Evolutionary conservation across 2,797 vertebrate species (phyloP).

Genomic region (Masticophis lateralis): DNA sequence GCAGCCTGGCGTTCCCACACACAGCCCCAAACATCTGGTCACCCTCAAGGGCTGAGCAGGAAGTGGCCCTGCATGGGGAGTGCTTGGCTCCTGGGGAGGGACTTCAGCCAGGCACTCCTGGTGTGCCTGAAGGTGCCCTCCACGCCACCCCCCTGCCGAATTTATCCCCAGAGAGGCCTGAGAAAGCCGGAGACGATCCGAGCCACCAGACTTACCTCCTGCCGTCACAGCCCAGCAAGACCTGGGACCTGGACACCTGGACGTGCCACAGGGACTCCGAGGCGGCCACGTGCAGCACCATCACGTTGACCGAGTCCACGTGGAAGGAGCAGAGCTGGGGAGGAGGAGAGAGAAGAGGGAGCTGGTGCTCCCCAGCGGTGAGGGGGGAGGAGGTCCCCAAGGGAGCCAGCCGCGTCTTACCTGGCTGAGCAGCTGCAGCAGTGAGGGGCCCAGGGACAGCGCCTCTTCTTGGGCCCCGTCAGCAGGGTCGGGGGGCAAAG

Average conservation of each 20-base stretch:
- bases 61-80: too few species aligned
- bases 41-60: not conserved
- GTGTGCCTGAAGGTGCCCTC: too few species aligned
- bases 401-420: conserved; percentile 58
- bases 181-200: not conserved
- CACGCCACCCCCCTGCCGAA: fast-evolving
- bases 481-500: conserved; percentile 24
- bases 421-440: conserved; percentile 85
- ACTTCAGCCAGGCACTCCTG: not conserved
- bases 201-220: conserved; percentile 75
- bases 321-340: conserved; percentile 87
- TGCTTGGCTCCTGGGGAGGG: too few species aligned
- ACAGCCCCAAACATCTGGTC: fast-evolving
- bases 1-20: not conserved
- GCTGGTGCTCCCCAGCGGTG: not conserved
- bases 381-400: fast-evolving
- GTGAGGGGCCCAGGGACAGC: conserved; percentile 76
- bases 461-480: conserved; percentile 60
- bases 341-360: conserved; percentile 11
- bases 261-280: conserved; percentile 96
- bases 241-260: conserved; percentile 81
- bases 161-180: not conserved
- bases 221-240: conserved; percentile 84
- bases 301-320: conserved; percentile 88
- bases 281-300: conserved; percentile 89